Evolutionary conservation across 53 echinoderm and acorn worm species (phyloP), one percentile per base, ranked within the genome.

Genomic region (Henricia sp.): DNA sequence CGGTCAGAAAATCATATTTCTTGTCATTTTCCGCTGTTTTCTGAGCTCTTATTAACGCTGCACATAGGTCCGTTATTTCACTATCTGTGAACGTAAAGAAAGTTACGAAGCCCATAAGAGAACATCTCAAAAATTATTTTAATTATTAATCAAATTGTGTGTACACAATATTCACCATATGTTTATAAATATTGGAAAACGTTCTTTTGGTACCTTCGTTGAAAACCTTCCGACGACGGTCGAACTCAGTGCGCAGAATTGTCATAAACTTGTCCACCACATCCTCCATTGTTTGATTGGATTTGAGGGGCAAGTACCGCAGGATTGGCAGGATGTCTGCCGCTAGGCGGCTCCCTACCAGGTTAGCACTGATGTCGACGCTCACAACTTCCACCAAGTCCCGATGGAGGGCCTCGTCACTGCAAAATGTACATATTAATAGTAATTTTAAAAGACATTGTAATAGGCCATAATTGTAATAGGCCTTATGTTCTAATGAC

Each of bases 291-390:
- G 27, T 36, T 34, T 50, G 62, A 44, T 62, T 80, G 8, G 80
- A 46, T 8, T 62, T 32, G 29, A 80, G 48, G 4, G 80, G 80
- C 3, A 80, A 19, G 46, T 80, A 36, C 43, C 42, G 26, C 20
- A 80, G 80, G 14, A 63, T 24, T 2, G 80, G 80, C 16, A 80
- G 64, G 35, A 80, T 63, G 21, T 80, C 80, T 10, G 46, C 80
- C 20, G 80, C 44, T 28, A 80, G 62, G 8, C 80, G 62, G n/a
- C 33, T 43, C 13, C 80, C 80, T 2, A 80, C 80, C 0, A 80
- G 65, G 48, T 80, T 63, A 12, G 20, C 10, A 25, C 80, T 80
- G 30, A 60, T 30, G 0, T 46, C 80, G 4, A 39, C 80, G 50
- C 48, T 21, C 6, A 80, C 80, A 10, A 48, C n/a, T 25, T 63